Evolutionary conservation across 2,797 vertebrate species (phyloP), one percentile per base, ranked within the genome.

Genomic region (Lepus townsendii): DNA sequence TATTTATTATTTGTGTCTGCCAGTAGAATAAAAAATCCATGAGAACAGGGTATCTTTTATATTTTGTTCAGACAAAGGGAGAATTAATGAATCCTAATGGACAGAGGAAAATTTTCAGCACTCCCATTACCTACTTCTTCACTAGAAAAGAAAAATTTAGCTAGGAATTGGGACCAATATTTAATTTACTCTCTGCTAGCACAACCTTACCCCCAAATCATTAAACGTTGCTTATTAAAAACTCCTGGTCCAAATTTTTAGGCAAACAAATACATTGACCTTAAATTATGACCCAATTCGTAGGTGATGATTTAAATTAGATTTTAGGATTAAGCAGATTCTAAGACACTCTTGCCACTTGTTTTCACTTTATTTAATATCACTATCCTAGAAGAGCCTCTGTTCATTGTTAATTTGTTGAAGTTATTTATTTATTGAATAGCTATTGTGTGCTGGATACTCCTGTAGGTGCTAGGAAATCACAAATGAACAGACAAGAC

Each of bases 271-370:
- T 91, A 86, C 96, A 89, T 91, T 35, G 93, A 87, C 72, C 22
- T 17, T 72, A 69, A 76, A 80, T 95, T 78, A 91, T 72, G 30
- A 76, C 52, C 17, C 38, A 62, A 22, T 87, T 88, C 92, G 14
- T 32, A 69, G 89, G 42, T 65, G 50, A 89, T 83, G 22, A 35
- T 96, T 90, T 60, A 76, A 90, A 78, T 88, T 73, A 5, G 85
- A 71, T 85, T 94, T 95, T 85, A 85, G 27, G 35, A 47, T 84
- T 26, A 93, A 94, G 38, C 85, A 92, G 92, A 91, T 96, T 82
- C 42, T 92, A 93, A 24, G 27, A 84, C n/a, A 86, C 50, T 8
- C 14, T 83, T 7, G 35, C 12, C 42, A 82, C 93, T 93, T 91
- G 5, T 75, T 84, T 95, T 80, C 57, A 78, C 30, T 92, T 65